Base-by-base conservation (phyloP, 2,888 invertebrate species). In the Prosapia bicincta region DNA sequence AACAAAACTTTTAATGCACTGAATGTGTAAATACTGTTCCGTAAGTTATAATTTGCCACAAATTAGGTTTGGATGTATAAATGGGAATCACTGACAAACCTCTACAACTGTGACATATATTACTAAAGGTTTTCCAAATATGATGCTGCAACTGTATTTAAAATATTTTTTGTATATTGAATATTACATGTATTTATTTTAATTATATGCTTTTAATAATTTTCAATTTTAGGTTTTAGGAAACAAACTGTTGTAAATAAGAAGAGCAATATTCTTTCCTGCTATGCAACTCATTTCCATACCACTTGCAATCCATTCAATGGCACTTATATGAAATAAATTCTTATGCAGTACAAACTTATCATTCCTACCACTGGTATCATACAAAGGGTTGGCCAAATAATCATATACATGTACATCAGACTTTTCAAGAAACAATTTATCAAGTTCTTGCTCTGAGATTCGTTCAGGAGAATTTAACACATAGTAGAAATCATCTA, bases 281-380 rank as follows among this genome's bases (percentile, higher is more conserved):
- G 87, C 87, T 76, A 91, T 87, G 9, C 86, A 86, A 82, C 88
- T 88, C 89, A 90, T 91, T 84, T 91, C 91, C 88, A 91, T 91
- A 0, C 90, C 90, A 82, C 90, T 90, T 0, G 90, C 90, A 1
- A 88, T 88, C 87, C 88, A 88, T 82, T 91, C 91, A 72, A 91
- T 88, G 3, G 88, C 88, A 84, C 90, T 91, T 0, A 89, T 82
- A 81, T 90, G 87, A 82, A 88, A 91, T 69, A 91, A 80, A 23
- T 85, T 83, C 66, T 87, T 84, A 79, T 87, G 83, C 9, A 90
- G 82, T 66, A 86, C 84, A 82, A 90, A 28, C 80, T 80, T 67
- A 5, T 72, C 72, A 20, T 76, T 70, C 68, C 85, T 78, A 3
- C 75, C 25, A 10, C 79, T 68, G 7, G 82, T 79, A 7, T 84